A percentile compares a stretch with the other conserved stretches of the same genome.
These are phyloP conservation scores for Dromiciops gliroides DNA, from an alignment of 2,113 vertebrate species.

Conservation along the genomic window DNA sequence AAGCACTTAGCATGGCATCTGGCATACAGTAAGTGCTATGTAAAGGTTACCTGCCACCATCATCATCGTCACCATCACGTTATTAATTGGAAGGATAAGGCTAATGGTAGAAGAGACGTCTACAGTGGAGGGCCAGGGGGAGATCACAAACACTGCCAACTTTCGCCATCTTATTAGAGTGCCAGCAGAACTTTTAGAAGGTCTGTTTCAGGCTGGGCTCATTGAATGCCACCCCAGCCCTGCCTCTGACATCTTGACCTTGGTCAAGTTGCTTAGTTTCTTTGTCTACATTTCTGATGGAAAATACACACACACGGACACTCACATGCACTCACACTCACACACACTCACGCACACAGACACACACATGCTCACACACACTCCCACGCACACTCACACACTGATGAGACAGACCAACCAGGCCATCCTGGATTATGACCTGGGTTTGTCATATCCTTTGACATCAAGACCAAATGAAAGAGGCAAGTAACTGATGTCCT, in stretches of 20 bases:
- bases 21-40: background rate
- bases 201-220: background rate
- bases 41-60: background rate
- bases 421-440: background rate
- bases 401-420: too few species aligned
- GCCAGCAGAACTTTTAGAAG: background rate
- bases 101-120: background rate
- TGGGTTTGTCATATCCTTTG: too few species aligned
- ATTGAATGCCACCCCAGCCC: background rate
- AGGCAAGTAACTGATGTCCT: background rate
- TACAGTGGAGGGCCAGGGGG: too few species aligned
- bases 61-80: background rate
- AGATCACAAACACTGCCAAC: background rate
- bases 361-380: too few species aligned
- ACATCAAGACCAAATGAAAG: background rate
- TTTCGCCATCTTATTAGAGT: background rate
- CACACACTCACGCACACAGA: too few species aligned
- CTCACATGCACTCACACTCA: too few species aligned
- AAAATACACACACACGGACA: background rate
- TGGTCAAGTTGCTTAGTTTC: background rate
- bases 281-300: background rate
- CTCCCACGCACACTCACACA: too few species aligned
- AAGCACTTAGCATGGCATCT: background rate
- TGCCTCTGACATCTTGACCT: background rate
- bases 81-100: background rate